A percentile compares a stretch with the other conserved stretches of the same genome.
phyloP scores from a whole-genome alignment of 2,113 vertebrate species.

The Eublepharis macularius region DNA sequence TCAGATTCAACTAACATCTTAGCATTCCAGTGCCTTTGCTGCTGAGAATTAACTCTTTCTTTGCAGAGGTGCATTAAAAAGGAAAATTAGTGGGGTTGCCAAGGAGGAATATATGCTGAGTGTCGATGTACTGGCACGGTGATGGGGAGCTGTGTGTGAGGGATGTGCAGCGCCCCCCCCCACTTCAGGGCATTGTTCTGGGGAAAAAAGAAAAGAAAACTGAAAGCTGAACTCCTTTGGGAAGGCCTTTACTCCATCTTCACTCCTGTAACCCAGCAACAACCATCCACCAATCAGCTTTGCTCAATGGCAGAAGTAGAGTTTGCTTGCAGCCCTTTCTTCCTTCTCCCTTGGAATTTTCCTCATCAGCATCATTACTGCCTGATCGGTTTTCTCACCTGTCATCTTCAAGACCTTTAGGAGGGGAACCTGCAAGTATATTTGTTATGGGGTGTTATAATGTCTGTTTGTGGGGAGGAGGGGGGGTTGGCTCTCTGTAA shows the following conservation, averaged over 20 bases:
- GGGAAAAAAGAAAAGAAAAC: conserved; percentile 46
- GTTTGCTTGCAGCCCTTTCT: conserved; percentile 54
- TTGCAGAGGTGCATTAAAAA: not conserved
- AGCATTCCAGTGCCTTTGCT: conserved; percentile 34
- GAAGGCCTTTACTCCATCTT: conserved; percentile 61
- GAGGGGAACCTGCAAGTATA: not conserved
- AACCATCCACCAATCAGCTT: conserved; percentile 60
- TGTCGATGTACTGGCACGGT: not conserved
- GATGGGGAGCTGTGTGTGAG: conserved; percentile 2
- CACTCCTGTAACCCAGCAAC: conserved; percentile 68
- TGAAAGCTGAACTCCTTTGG: conserved; percentile 51
- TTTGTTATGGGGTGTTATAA: not conserved
- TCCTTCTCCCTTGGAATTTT: conserved; percentile 43
- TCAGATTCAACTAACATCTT: conserved; percentile 57
- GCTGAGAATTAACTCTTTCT: conserved; percentile 62
- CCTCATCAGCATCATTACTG: conserved; percentile 7
- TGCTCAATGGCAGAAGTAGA: conserved; percentile 59
- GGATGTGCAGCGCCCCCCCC: conserved; percentile 15
- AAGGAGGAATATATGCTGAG: not conserved
- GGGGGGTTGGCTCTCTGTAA: not conserved
- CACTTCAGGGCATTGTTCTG: conserved; percentile 49
- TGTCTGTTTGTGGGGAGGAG: not conserved
- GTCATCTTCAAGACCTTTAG: not conserved
- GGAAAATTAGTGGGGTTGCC: not conserved
- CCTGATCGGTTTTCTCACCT: conserved; percentile 18